A percentile compares a stretch with the other conserved stretches of the same genome.
phyloP scores from a whole-genome alignment of 2,888 invertebrate genomes.

The Eristalis arbustorum region DNA sequence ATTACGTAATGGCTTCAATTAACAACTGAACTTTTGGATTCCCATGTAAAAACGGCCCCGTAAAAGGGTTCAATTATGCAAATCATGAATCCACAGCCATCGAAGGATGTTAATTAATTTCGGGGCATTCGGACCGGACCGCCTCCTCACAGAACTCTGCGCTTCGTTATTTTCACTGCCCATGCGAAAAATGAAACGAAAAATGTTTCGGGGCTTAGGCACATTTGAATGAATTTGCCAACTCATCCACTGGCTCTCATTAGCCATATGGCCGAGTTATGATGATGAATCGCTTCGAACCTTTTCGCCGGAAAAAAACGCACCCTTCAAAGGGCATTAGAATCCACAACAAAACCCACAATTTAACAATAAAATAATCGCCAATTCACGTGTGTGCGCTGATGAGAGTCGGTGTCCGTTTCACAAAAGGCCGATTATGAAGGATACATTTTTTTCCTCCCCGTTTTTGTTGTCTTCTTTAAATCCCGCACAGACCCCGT shows the following conservation, averaged over 20 bases:
- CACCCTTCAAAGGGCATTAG: not conserved
- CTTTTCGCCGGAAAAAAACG: not conserved
- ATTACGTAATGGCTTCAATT: not conserved
- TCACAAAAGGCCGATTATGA: constrained; percentile 20
- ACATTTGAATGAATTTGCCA: not conserved
- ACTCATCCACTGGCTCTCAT: constrained; percentile 14
- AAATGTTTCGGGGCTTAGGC: not conserved
- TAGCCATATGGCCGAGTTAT: constrained; percentile 39
- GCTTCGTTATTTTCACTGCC: not conserved
- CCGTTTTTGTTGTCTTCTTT: no score
- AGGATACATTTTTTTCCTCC: not conserved
- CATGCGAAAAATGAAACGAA: not conserved
- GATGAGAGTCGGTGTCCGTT: not conserved
- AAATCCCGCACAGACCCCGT: not conserved
- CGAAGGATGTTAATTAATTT: constrained; percentile 9
- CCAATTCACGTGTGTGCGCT: constrained; percentile 40
- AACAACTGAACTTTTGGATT: not conserved
- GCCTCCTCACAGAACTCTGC: no score
- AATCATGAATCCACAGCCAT: constrained; percentile 2
- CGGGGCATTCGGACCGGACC: not conserved
- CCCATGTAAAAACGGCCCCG: not conserved
- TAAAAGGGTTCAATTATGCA: constrained; percentile 5
- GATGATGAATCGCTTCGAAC: constrained; percentile 39
- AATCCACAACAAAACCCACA: constrained; percentile 29
- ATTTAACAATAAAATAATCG: constrained; percentile 48